These are phyloP conservation scores for Chromoteleia sp. DNA, from an alignment of 2,888 invertebrate genomes.

Conservation along the genomic window DNA sequence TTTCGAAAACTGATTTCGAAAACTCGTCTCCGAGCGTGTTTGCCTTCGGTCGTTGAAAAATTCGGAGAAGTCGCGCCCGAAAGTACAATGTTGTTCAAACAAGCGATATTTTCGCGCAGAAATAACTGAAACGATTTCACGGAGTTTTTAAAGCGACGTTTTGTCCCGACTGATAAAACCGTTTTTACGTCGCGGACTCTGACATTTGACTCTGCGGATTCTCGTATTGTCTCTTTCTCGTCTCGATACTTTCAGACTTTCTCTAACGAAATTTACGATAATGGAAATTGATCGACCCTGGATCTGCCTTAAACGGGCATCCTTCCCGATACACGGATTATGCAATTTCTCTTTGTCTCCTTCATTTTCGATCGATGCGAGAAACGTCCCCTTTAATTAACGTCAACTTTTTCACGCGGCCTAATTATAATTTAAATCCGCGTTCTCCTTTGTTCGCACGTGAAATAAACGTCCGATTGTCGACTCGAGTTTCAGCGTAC, in stretches of 20 bases:
- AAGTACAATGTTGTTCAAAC: constrained; percentile 2
- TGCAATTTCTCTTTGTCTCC: too few relatives aligned
- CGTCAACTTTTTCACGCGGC: too few relatives aligned
- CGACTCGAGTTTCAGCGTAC: too few relatives aligned
- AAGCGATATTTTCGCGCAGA: constrained; percentile 9
- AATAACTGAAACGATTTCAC: constrained; percentile 23
- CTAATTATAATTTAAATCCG: background rate
- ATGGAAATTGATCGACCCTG: constrained; percentile 5
- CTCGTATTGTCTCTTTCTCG: too few relatives aligned
- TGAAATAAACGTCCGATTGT: too few relatives aligned
- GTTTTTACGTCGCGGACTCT: constrained; percentile 7
- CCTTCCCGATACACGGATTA: too few relatives aligned
- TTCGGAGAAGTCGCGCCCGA: constrained; percentile 2
- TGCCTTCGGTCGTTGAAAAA: constrained; percentile 4
- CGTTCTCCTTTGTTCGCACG: background rate
- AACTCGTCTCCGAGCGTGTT: background rate
- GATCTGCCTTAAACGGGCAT: too few relatives aligned
- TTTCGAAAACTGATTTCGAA: constrained; percentile 2
- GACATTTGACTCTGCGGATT: constrained; percentile 28
- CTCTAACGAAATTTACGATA: constrained; percentile 29
- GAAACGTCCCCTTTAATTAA: too few relatives aligned
- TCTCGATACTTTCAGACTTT: constrained; percentile 37
- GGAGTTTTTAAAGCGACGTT: constrained; percentile 14
- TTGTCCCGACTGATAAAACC: constrained; percentile 32
- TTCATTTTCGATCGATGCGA: too few relatives aligned